A percentile compares a stretch with the other conserved stretches of the same genome.
These are phyloP conservation scores for Polydrusus cervinus DNA, from an alignment of 2,888 invertebrate genomes.

Conservation along the genomic window DNA sequence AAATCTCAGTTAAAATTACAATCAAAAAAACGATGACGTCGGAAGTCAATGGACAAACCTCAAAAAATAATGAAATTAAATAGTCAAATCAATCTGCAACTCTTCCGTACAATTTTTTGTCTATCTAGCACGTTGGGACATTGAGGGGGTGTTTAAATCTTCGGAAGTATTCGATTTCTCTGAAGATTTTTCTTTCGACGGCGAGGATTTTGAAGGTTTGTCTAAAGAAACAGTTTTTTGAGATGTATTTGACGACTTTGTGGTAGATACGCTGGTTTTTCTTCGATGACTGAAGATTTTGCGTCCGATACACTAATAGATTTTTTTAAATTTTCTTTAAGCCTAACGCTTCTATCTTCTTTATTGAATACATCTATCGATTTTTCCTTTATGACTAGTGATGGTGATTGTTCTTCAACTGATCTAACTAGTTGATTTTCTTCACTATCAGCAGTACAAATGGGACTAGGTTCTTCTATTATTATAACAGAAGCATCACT, in stretches of 20 bases:
- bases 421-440: slow-evolving; percentile 18
- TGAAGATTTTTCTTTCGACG: background rate
- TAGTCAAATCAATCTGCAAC: too few relatives aligned
- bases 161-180: background rate
- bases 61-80: too few relatives aligned
- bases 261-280: background rate
- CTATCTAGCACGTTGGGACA: too few relatives aligned
- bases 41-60: too few relatives aligned
- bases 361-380: too few relatives aligned
- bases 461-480: slow-evolving; percentile 18
- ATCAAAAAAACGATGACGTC: too few relatives aligned
- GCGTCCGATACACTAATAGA: background rate
- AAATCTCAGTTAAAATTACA: too few relatives aligned
- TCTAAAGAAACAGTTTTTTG: background rate
- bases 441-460: slow-evolving; percentile 4
- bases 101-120: too few relatives aligned
- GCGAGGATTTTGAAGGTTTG: background rate
- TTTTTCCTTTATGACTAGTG: background rate
- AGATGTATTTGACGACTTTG: background rate
- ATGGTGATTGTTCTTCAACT: slow-evolving; percentile 10
- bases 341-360: background rate
- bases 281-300: background rate
- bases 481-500: slow-evolving; percentile 7
- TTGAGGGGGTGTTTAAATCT: too few relatives aligned
- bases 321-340: too few relatives aligned